Conservation (phyloP, 2,113 vertebrate genomes). For the Egretta garzetta region DNA sequence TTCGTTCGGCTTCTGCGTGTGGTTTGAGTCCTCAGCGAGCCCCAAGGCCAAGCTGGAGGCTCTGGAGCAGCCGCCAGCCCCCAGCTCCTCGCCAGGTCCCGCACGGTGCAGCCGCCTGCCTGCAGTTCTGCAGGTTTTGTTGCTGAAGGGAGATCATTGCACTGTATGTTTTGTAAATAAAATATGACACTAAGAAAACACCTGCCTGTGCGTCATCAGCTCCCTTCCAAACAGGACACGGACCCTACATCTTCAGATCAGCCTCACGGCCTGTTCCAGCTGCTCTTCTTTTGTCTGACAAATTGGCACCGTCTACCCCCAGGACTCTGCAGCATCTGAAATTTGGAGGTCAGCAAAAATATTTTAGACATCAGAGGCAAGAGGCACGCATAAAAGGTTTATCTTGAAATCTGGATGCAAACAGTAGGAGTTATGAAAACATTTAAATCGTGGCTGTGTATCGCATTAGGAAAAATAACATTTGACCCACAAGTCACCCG, state of each 20-base stretch:
- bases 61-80: not conserved
- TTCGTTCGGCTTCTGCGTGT: not conserved
- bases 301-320: not conserved
- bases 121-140: not conserved
- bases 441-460: not conserved
- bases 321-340: not conserved
- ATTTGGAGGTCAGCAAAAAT: not conserved
- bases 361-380: not conserved
- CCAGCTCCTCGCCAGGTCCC: not conserved
- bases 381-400: not conserved
- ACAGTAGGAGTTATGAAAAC: conserved; percentile 27
- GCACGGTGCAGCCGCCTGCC: not conserved
- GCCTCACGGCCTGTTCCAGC: not conserved
- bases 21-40: not conserved
- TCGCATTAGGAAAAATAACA: not conserved
- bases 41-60: not conserved
- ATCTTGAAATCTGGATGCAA: not conserved
- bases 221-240: not conserved
- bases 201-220: conserved; percentile 6
- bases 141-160: not conserved
- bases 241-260: not conserved
- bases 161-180: conserved; percentile 40
- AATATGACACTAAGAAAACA: conserved; percentile 58
- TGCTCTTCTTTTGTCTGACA: not conserved
- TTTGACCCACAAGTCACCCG: not conserved